A percentile compares a stretch with the other conserved stretches of the same genome.
Evolutionary conservation across 1,140 invertebrate species (phyloP).

Genomic region (Brachionus paranguensis): DNA sequence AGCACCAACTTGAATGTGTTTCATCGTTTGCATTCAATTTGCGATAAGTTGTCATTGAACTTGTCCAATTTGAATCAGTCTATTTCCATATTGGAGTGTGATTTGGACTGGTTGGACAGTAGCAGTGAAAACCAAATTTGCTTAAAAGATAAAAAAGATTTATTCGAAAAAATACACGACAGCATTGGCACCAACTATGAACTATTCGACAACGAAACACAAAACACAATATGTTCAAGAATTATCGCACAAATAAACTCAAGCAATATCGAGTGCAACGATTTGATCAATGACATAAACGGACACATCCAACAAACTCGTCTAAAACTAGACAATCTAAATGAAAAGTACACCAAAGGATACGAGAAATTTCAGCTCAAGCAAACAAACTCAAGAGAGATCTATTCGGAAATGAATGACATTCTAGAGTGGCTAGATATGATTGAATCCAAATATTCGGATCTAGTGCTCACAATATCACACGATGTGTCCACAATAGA

Average conservation of each 20-base stretch:
- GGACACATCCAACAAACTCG: background rate
- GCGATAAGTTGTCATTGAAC: background rate
- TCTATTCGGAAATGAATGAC: background rate
- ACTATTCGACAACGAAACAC: background rate
- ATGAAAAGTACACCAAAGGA: background rate
- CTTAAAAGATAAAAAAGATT: background rate
- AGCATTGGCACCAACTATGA: background rate
- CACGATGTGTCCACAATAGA: background rate
- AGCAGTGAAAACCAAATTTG: background rate
- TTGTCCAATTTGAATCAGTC: slow-evolving; percentile 3
- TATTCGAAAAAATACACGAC: background rate
- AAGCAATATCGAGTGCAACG: background rate
- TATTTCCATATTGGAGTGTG: background rate
- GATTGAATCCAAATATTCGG: background rate
- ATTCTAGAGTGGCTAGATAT: slow-evolving; percentile 10
- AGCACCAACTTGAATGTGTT: background rate
- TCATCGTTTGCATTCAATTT: slow-evolving; percentile 16
- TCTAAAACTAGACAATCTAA: background rate
- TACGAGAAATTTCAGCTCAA: background rate
- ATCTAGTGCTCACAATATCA: background rate
- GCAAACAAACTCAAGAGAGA: background rate
- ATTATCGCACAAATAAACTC: background rate
- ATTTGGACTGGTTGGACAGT: background rate
- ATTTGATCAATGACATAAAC: background rate
- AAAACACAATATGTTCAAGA: background rate